Conservation (phyloP, 2,797 vertebrate species). For the Chloroceryle amazona region DNA sequence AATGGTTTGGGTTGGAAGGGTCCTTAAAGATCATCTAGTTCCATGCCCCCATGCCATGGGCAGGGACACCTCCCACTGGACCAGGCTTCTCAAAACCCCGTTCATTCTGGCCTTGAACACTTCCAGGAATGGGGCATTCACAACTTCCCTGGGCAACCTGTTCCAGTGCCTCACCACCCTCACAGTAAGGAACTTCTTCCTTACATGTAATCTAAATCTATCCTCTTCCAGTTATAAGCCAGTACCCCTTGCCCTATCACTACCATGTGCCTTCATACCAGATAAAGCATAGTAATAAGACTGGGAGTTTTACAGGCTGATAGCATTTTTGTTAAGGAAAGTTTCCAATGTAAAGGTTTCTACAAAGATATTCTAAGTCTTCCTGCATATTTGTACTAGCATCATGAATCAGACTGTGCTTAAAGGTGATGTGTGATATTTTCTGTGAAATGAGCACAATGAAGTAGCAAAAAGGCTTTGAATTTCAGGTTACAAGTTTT, state of each 20-base stretch:
- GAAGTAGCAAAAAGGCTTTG: conserved; percentile 1
- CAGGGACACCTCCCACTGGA: neutral
- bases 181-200: neutral
- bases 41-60: neutral
- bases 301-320: neutral
- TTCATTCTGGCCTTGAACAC: neutral
- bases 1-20: neutral
- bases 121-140: neutral
- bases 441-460: neutral
- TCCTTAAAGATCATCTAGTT: neutral
- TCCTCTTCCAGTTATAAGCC: neutral
- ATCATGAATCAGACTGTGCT: neutral
- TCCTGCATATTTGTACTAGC: neutral
- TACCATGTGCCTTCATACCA: neutral
- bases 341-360: neutral
- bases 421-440: neutral
- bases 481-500: neutral
- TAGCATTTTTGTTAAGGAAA: neutral
- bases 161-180: neutral
- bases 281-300: neutral
- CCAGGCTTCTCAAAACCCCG: neutral
- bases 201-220: neutral
- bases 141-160: neutral
- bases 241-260: neutral
- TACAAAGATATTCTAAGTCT: neutral